Evolutionary conservation across 1,140 invertebrate species (phyloP), one percentile per base, ranked within the genome.

Genomic region (Acyrthosiphon pisum): DNA sequence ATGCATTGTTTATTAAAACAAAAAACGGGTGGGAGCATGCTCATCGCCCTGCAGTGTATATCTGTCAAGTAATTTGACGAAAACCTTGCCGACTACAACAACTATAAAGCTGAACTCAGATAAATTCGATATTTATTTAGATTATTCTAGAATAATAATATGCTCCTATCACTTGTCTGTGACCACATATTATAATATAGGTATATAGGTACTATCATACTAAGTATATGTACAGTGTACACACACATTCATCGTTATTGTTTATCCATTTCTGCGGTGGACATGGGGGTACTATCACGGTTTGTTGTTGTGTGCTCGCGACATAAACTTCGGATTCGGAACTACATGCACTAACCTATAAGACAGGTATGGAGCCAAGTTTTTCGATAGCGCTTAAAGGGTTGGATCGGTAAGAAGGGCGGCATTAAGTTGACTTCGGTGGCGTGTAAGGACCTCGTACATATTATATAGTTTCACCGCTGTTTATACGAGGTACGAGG

Each of bases 391-490:
- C 44, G 84, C 84, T 41, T 86, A 26, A 41, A 84, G 37, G 37
- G 83, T 84, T 84, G 37, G 37, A 84, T 84, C 83, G 83, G 83
- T 26, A 30, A 84, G 37, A n/a, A 86, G 84, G 41, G 84, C 44
- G 84, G 23, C 26, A 44, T 86, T 26, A 86, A 86, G 84, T 86
- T 44, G 41, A 41, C 44, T 86, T 14, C 84, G 44, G 23, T 30
- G 26, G 60, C 60, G 41, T 46, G 26, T 46, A 86, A 46, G 84
- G 44, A 86, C 41, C 41, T 86, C 84, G 41, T 44, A 86, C 84
- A 46, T 76, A n/a, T 76, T n/a, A 76, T 76, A 76, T 30, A 86
- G 84, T 86, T 84, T 46, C 84, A 26, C 23, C 44, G 26, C 41
- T 26, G 44, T 86, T 86, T 86, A 86, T 46, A 86, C 41, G 84